Evolutionary conservation across 2,888 invertebrate species (phyloP), one percentile per base, ranked within the genome.

Genomic region (Subacronicta megacephala): DNA sequence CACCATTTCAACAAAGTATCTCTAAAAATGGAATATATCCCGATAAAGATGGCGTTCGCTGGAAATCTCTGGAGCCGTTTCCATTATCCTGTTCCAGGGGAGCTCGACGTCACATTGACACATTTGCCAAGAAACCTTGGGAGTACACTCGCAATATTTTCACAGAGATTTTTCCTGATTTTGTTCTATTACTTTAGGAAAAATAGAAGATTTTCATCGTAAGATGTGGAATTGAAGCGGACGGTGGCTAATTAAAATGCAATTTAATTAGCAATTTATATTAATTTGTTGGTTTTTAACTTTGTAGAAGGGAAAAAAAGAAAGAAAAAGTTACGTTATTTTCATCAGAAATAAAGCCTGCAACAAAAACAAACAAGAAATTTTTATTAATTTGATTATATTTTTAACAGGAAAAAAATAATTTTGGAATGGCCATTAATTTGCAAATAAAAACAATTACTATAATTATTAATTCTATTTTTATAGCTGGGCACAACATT

Each of bases 11-110:
- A 3, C 10, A 1, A 7, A 7, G 40, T 40, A 41, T n/a, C 18
- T n/a, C 36, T 41, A 2, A 60, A 59, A 50, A 38, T 43, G 20
- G 29, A 7, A 47, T 45, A 36, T 45, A 36, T 44, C 51, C 46
- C 60, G 47, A 46, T 51, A 62, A 47, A 47, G 26, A 49, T 59
- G 38, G 12, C 17, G 35, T 56, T 56, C 46, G n/a, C 31, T 29
- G 37, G 35, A 38, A 57, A 55, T 55, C 62, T 65, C 60, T 38
- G 44, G 45, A 55, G 54, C 17, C 44, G 0, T 36, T 47, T 62
- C 51, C 61, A 65, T 72, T 68, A 75, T 63, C 47, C 26, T 50
- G 60, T 58, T 20, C 37, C 36, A 18, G 13, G 18, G 33, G 29
- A 62, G 50, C 42, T 46, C 29, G 41, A 41, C 35, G 44, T 62